Evolutionary conservation across 2,797 vertebrate species (phyloP), one percentile per base, ranked within the genome.

Genomic region (Sphenopsis melanotis): DNA sequence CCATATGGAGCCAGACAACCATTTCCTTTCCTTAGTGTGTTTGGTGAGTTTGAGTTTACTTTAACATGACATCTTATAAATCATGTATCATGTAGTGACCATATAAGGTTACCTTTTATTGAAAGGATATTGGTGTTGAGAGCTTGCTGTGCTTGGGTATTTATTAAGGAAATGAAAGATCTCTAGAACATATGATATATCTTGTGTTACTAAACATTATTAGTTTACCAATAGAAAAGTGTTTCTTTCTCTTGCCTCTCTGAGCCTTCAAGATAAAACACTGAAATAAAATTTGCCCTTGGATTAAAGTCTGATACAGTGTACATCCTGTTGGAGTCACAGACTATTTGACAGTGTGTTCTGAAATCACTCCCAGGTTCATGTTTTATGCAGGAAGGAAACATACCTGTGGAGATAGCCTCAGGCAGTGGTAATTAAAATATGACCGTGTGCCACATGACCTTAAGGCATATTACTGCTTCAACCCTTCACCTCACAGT

Each of bases 321-420:
- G 90, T 77, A 91, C 86, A 94, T 95, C 96, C 92, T 95, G 93
- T 88, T 74, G 83, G 86, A 95, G 94, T 92, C 87, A 81, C 82
- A 83, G 64, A 50, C 50, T 96, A 87, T 91, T 93, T 95, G 96
- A 93, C 88, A 87, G 66, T 5, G 60, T 70, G 81, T 94, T 94
- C 87, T 95, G 86, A 95, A 97, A 96, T 93, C 91, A 83, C 92
- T 95, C 79, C 69, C n/a, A 65, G 91, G n/a, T 91, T 97, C 96
- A 97, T 97, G 96, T 97, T 97, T 98, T 97, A 97, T 97, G 96
- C 95, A 98, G 90, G 93, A 97, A 97, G 92, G 95, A 97, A 97
- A 96, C 93, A 90, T 97, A 98, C 97, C 97, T 97, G 96, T 95
- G 93, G 97, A 97, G 96, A 97, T 60, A 93, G 94, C 97, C 96